A percentile compares a stretch with the other conserved stretches of the same genome.
These are phyloP conservation scores for Chiridota heheva DNA, from an alignment of 35 echinoderm and acorn worm genomes.

Conservation along the genomic window DNA sequence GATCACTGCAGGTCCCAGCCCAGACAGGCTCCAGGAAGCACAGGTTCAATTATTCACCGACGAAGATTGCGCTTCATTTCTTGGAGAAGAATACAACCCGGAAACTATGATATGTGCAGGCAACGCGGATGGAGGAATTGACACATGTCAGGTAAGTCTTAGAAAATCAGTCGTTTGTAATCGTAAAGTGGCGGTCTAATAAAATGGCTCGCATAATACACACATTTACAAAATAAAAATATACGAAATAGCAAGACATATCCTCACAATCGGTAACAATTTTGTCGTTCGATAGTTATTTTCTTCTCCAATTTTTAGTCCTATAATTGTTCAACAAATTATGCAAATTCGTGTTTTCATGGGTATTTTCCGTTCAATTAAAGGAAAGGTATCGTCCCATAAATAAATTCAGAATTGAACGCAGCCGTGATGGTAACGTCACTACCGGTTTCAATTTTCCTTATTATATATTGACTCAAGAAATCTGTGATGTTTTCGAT, in stretches of 20 bases:
- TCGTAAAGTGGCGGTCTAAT: background rate
- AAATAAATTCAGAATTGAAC: too few relatives aligned
- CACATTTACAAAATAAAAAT: too few relatives aligned
- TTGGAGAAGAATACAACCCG: background rate
- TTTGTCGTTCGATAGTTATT: background rate
- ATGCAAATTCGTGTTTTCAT: too few relatives aligned
- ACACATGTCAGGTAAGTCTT: conserved; percentile 53
- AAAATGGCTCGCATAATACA: background rate
- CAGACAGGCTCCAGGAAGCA: conserved; percentile 15
- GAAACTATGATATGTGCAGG: conserved; percentile 58
- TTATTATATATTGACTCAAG: too few relatives aligned
- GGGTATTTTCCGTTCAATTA: too few relatives aligned
- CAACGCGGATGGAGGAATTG: conserved; percentile 38
- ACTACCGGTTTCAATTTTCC: too few relatives aligned
- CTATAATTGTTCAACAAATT: background rate
- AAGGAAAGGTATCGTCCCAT: too few relatives aligned
- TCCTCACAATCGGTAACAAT: background rate
- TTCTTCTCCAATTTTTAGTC: background rate
- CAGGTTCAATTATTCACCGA: conserved; percentile 19
- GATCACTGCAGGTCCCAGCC: background rate
- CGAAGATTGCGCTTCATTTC: conserved; percentile 1
- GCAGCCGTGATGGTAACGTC: too few relatives aligned
- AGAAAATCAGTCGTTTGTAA: background rate
- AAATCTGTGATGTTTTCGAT: too few relatives aligned
- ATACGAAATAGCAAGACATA: background rate